A percentile compares a stretch with the other conserved stretches of the same genome.
phyloP scores from a whole-genome alignment of 2,113 vertebrate species.

The Irena cyanogastra region DNA sequence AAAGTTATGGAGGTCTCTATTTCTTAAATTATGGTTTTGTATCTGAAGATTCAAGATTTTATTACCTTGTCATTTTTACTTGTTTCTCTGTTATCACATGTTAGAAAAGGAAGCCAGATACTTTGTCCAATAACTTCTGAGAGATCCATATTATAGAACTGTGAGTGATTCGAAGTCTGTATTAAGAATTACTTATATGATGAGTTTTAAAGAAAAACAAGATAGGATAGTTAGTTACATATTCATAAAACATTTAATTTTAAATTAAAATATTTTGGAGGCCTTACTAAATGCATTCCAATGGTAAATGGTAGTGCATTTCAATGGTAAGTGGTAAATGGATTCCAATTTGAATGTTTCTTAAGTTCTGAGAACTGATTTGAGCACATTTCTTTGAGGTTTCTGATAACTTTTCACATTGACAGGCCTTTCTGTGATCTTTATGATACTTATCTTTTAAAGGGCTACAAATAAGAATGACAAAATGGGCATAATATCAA shows the following conservation, averaged over 20 bases:
- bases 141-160: background rate
- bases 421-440: background rate
- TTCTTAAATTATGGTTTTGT: background rate
- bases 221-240: background rate
- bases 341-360: background rate
- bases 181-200: background rate
- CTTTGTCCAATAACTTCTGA: background rate
- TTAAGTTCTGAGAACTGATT: background rate
- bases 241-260: background rate
- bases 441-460: background rate
- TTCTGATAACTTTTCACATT: background rate
- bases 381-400: background rate
- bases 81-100: background rate
- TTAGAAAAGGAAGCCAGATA: background rate
- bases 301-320: no score
- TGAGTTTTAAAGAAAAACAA: background rate
- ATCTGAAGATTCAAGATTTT: background rate
- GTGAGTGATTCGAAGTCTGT: background rate
- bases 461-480: background rate
- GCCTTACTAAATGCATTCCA: rapidly evolving
- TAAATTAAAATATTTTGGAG: background rate
- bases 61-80: background rate
- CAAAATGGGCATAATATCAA: background rate
- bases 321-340: no score
- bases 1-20: background rate